A percentile compares a stretch with the other conserved stretches of the same genome.
These are phyloP conservation scores for Deroplatys truncata DNA, from an alignment of 2,888 invertebrate species.

Conservation along the genomic window DNA sequence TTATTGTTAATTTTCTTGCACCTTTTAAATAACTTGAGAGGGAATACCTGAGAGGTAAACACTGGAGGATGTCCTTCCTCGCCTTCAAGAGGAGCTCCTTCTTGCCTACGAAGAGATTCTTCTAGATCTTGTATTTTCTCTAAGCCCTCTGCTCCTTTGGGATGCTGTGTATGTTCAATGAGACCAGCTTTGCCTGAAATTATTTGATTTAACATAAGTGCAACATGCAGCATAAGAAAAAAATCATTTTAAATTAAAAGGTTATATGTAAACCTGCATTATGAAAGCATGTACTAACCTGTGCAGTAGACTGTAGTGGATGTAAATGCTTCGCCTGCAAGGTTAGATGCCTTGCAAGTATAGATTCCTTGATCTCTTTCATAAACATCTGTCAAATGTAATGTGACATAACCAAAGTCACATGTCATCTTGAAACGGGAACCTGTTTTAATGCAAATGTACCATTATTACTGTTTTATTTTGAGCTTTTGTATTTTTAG, in stretches of 20 bases:
- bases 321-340: constrained; percentile 86
- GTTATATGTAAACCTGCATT: background rate
- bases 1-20: background rate
- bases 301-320: constrained; percentile 83
- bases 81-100: constrained; percentile 61
- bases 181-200: constrained; percentile 56
- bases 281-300: constrained; percentile 45
- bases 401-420: constrained; percentile 94
- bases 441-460: constrained; percentile 38
- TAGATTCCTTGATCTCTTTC: constrained; percentile 92
- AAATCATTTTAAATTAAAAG: background rate
- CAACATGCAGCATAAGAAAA: background rate
- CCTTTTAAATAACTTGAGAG: background rate
- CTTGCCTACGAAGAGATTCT: constrained; percentile 73
- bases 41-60: constrained; percentile 65
- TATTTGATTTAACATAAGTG: background rate
- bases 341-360: constrained; percentile 86
- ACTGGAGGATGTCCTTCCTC: constrained; percentile 82
- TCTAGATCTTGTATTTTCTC: constrained; percentile 89
- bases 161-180: constrained; percentile 88
- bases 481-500: background rate
- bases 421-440: constrained; percentile 88
- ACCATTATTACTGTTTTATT: background rate
- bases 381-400: constrained; percentile 88
- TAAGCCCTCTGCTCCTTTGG: constrained; percentile 89